phyloP scores from a whole-genome alignment of 2,113 vertebrate species.

The Spea multiplicata region DNA sequence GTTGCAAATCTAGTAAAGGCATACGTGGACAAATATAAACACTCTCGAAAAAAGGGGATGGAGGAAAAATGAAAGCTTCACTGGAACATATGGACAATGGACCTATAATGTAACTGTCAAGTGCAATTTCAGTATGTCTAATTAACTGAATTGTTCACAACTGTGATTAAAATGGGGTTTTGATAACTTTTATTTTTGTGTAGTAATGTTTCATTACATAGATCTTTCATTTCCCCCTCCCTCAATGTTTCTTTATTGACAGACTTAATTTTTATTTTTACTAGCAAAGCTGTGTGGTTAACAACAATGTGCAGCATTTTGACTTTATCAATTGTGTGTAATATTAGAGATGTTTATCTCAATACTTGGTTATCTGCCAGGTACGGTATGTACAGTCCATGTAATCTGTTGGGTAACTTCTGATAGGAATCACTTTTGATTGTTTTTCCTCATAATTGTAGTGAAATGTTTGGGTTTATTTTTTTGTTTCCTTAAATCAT shows the following conservation, averaged over 20 bases:
- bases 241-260: slow-evolving; percentile 59
- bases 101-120: slow-evolving; percentile 59
- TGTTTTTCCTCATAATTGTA: slow-evolving; percentile 64
- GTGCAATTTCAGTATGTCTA: slow-evolving; percentile 87
- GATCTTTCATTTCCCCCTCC: slow-evolving; percentile 58
- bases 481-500: slow-evolving; percentile 68
- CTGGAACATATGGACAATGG: slow-evolving; percentile 58
- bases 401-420: slow-evolving; percentile 62
- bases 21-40: slow-evolving; percentile 97
- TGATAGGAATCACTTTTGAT: slow-evolving; percentile 60
- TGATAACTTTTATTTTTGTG: slow-evolving; percentile 83
- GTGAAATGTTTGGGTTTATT: slow-evolving; percentile 55
- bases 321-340: slow-evolving; percentile 62
- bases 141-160: slow-evolving; percentile 65
- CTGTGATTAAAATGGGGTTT: slow-evolving; percentile 76
- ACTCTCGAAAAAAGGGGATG: slow-evolving; percentile 71
- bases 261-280: slow-evolving; percentile 55
- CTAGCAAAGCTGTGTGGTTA: slow-evolving; percentile 56
- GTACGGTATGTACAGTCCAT: slow-evolving; percentile 61
- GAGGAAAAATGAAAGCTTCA: slow-evolving; percentile 71
- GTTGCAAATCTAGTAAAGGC: slow-evolving; percentile 96
- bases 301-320: slow-evolving; percentile 67
- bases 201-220: slow-evolving; percentile 71
- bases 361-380: slow-evolving; percentile 62
- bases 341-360: slow-evolving; percentile 56